Percentiles rank a stretch among this genome's conserved stretches.
These are phyloP conservation scores for Thaleichthys pacificus DNA, from an alignment of 2,797 vertebrate genomes.

Conservation along the genomic window DNA sequence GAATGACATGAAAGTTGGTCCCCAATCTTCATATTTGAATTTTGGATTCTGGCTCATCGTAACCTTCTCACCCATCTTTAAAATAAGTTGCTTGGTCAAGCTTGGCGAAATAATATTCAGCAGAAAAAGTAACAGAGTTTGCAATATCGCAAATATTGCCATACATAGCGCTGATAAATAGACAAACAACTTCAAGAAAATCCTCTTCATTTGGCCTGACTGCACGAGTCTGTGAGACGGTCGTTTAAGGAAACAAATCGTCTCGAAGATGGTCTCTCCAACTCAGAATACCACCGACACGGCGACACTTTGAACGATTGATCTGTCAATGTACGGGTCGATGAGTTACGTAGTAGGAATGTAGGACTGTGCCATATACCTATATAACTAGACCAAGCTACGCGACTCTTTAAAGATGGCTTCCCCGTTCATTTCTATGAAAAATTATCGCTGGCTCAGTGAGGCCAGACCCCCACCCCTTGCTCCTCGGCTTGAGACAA, in stretches of 20 bases:
- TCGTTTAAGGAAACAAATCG: not conserved
- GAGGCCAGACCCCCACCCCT: too few species aligned
- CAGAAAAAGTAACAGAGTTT: conserved; percentile 28
- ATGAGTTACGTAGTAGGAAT: too few species aligned
- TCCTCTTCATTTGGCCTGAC: conserved; percentile 37
- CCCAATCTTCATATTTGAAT: conserved; percentile 88
- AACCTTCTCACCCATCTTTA: conserved; percentile 68
- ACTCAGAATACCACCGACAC: too few species aligned
- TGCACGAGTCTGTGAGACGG: not conserved
- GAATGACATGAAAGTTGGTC: conserved; percentile 72
- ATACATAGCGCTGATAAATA: conserved; percentile 30
- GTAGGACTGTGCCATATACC: too few species aligned
- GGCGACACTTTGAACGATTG: too few species aligned
- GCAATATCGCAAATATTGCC: conserved; percentile 19
- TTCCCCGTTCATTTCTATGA: too few species aligned
- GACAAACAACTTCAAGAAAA: conserved; percentile 38
- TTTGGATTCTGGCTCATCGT: conserved; percentile 79
- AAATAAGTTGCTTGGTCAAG: conserved; percentile 66
- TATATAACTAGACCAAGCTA: too few species aligned
- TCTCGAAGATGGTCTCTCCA: not conserved
- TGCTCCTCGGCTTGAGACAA: too few species aligned
- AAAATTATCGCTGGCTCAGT: too few species aligned
- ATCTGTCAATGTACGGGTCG: too few species aligned
- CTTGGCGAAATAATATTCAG: conserved; percentile 73
- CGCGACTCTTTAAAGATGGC: too few species aligned